Conservation (phyloP, 2,888 invertebrate genomes). For the Diarsia mendica region DNA sequence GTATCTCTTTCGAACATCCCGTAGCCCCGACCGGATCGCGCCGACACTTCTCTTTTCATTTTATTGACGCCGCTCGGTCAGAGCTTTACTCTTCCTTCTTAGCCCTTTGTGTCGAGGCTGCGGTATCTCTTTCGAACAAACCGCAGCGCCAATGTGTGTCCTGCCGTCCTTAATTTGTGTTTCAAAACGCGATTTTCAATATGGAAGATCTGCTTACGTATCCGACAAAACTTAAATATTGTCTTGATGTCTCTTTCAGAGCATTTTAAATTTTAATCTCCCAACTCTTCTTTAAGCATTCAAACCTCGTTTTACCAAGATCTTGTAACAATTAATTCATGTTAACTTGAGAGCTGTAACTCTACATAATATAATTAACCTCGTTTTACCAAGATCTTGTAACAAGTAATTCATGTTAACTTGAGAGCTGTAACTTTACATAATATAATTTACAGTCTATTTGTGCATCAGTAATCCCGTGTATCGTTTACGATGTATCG, state of each 20-base stretch:
- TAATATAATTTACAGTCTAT: slow-evolving; percentile 29
- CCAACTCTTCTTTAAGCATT: not conserved
- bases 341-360: slow-evolving; percentile 15
- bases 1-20: too few species aligned
- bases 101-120: too few species aligned
- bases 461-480: slow-evolving; percentile 14
- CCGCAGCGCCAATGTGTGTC: too few species aligned
- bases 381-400: not conserved
- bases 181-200: too few species aligned
- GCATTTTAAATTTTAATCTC: not conserved
- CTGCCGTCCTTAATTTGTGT: too few species aligned
- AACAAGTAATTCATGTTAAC: slow-evolving; percentile 24
- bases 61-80: too few species aligned
- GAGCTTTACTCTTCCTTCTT: too few species aligned
- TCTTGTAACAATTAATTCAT: slow-evolving; percentile 17
- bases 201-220: too few species aligned
- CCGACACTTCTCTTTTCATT: too few species aligned
- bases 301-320: slow-evolving; percentile 1
- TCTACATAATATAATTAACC: slow-evolving; percentile 33
- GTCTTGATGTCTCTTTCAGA: not conserved
- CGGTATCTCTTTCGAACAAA: too few species aligned
- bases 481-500: slow-evolving; percentile 37
- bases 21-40: too few species aligned
- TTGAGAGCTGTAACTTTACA: slow-evolving; percentile 10
- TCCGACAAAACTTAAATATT: not conserved